Base-by-base conservation (phyloP, 1,140 invertebrate species). In the Zaprionus ghesquierei region DNA sequence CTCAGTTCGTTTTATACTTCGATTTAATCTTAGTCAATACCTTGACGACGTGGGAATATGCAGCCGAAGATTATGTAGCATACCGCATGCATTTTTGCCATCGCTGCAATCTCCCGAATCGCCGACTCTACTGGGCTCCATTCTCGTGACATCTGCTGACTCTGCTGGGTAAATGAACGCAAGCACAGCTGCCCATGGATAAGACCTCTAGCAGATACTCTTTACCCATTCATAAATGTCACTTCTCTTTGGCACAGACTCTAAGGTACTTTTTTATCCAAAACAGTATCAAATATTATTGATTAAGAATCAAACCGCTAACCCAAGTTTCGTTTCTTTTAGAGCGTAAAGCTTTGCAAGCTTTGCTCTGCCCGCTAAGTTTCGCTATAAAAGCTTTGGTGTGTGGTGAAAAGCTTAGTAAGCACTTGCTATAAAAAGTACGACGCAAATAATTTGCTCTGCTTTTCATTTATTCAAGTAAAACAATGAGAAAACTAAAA, bases 41-140 rank as follows among this genome's bases (percentile, higher is more conserved):
- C 25, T 2, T 5, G 3, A 15, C 60, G 41, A 70, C 68, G 68
- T 70, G 68, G 49, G 29, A 61, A 51, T 64, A 70, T 70, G 68
- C 60, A 23, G 10, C n/a, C 25, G 33, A 33, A 25, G 49, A 38
- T 22, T 15, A 8, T 1, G 1, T 27, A 49, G 22, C 9, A 64
- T 35, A 35, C 13, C 31, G 29, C 62, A 65, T 23, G 27, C 41
- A 41, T 41, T 41, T 66, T 49, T 62, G 31, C 46, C 20, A 44
- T 51, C 31, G 25, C 25, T 35, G 18, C 25, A 62, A 59, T 46
- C 46, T 29, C 5, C 5, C 35, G 6, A 41, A 15, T 15, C n/a
- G 35, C 8, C 5, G 6, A 41, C 35, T 41, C n/a, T 6, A 35
- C 46, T 50, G 41, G 35, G 35, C 29, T n/a, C n/a, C n/a, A 18